Conservation (phyloP, 2,888 invertebrate species). For the Pimpla rufipes region DNA sequence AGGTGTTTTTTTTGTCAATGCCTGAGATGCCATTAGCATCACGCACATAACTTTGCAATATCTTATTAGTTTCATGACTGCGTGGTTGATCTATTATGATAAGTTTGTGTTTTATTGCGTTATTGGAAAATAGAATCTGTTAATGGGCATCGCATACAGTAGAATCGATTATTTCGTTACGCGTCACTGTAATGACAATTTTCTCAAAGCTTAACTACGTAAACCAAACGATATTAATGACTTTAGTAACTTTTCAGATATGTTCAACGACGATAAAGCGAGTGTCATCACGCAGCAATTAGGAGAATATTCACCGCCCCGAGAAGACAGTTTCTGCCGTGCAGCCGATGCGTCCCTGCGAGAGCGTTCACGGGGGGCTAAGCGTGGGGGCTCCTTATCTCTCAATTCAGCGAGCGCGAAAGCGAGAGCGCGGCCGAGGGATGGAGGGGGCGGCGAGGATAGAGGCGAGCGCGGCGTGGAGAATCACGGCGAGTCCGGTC, state of each 20-base stretch:
- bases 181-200: no score
- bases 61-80: background rate
- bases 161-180: no score
- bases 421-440: slow-evolving; percentile 69
- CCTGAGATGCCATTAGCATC: slow-evolving; percentile 19
- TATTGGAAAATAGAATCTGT: background rate
- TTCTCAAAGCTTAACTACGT: no score
- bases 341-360: slow-evolving; percentile 73
- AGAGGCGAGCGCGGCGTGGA: slow-evolving; percentile 37
- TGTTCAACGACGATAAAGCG: no score
- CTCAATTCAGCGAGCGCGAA: slow-evolving; percentile 81
- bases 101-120: background rate
- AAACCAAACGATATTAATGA: no score
- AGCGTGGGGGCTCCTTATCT: slow-evolving; percentile 82
- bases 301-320: background rate
- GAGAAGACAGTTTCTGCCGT: background rate
- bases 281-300: background rate
- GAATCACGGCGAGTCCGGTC: slow-evolving; percentile 49
- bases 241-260: no score
- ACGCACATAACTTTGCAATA: background rate
- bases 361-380: slow-evolving; percentile 71
- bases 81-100: background rate
- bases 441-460: slow-evolving; percentile 35
- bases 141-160: no score
- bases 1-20: background rate